These are phyloP conservation scores for Osmerus mordax DNA, from an alignment of 2,113 vertebrate genomes.

Conservation along the genomic window DNA sequence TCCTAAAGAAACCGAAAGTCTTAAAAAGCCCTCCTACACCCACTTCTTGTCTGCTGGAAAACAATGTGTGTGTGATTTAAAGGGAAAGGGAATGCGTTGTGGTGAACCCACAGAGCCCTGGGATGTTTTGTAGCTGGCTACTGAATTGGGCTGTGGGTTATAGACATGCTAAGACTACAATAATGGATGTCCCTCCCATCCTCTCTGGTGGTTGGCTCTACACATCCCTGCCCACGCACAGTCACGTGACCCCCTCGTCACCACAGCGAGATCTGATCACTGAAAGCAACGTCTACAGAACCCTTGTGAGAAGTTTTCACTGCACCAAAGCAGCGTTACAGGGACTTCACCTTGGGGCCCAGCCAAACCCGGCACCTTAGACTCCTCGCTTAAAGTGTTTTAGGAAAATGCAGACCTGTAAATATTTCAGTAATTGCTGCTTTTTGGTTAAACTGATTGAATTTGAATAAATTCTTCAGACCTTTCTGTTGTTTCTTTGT, in stretches of 20 bases:
- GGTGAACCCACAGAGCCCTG: neutral
- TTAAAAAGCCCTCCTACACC: slow-evolving; percentile 35
- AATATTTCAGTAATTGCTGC: slow-evolving; percentile 75
- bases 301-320: slow-evolving; percentile 8
- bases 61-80: slow-evolving; percentile 31
- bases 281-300: neutral
- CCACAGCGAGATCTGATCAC: neutral
- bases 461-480: slow-evolving; percentile 79
- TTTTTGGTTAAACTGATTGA: slow-evolving; percentile 75
- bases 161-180: neutral
- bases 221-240: neutral
- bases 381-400: slow-evolving; percentile 58
- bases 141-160: slow-evolving; percentile 9
- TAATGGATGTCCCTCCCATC: slow-evolving; percentile 10
- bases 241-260: neutral
- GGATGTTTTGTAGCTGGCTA: slow-evolving; percentile 24
- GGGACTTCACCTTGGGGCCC: slow-evolving; percentile 38
- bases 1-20: slow-evolving; percentile 28
- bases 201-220: slow-evolving; percentile 34
- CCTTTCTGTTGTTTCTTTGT: slow-evolving; percentile 44
- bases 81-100: neutral
- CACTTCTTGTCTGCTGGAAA: slow-evolving; percentile 8
- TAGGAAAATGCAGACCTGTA: slow-evolving; percentile 67
- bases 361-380: slow-evolving; percentile 38
- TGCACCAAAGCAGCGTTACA: slow-evolving; percentile 41